phyloP scores from a whole-genome alignment of 2,113 vertebrate genomes.

The Caloenas nicobarica region DNA sequence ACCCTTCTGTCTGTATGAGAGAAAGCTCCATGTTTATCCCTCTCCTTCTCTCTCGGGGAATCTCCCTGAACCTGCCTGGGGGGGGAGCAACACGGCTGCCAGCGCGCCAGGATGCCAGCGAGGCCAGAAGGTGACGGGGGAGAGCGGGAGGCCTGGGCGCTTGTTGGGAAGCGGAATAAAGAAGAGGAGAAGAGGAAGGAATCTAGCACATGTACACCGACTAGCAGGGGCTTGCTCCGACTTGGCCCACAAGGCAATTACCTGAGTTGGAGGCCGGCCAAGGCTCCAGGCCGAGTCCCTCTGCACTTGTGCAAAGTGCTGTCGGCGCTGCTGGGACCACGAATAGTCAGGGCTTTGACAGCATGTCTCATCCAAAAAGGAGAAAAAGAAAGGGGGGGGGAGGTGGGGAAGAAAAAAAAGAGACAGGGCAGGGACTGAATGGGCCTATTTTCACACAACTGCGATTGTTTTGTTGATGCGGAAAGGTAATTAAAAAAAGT shows the following conservation, averaged over 20 bases:
- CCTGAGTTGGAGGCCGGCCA: constrained; percentile 51
- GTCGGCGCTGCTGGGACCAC: constrained; percentile 2
- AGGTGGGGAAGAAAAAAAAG: background rate
- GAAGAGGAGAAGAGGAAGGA: background rate
- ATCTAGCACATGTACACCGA: background rate
- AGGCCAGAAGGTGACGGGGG: background rate
- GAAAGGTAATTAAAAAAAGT: constrained; percentile 76
- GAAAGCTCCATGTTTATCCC: background rate
- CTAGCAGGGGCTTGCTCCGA: constrained; percentile 34
- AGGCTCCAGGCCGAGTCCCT: constrained; percentile 29
- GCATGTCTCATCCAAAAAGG: background rate
- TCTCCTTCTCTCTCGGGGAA: background rate
- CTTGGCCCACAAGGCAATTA: constrained; percentile 13
- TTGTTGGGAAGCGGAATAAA: background rate
- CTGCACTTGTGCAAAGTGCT: constrained; percentile 36
- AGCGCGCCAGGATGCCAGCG: background rate
- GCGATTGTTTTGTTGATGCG: constrained; percentile 68
- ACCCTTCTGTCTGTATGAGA: background rate
- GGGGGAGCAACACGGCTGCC: background rate
- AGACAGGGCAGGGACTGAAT: constrained; percentile 43
- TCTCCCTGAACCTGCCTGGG: background rate
- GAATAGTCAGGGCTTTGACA: background rate
- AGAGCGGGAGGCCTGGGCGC: background rate
- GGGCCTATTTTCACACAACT: constrained; percentile 63
- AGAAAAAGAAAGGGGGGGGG: background rate